Evolutionary conservation across 2,888 invertebrate species (phyloP).

Genomic region (Cerceris ruficornis): DNA sequence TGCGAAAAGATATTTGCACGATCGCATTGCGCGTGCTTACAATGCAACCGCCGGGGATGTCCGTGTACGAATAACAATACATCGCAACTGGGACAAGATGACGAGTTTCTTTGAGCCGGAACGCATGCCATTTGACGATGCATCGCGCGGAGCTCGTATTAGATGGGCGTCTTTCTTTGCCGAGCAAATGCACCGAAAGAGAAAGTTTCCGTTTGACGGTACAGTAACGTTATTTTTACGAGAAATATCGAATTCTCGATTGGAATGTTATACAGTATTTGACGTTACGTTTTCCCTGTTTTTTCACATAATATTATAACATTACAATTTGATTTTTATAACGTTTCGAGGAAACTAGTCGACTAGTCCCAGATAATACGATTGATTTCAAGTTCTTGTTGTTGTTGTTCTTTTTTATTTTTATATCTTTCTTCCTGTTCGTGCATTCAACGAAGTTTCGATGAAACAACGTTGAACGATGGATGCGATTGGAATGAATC

Average conservation of each 20-base stretch:
- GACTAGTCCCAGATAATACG: no score
- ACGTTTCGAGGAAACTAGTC: no score
- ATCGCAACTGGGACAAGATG: conserved; percentile 5
- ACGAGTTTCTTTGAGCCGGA: conserved; percentile 1
- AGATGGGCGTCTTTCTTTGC: neutral
- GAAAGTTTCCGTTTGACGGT: neutral
- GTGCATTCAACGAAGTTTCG: neutral
- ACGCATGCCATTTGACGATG: neutral
- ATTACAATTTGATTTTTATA: no score
- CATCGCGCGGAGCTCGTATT: neutral
- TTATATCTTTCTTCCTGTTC: no score
- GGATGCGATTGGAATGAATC: conserved; percentile 10
- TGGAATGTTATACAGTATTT: no score
- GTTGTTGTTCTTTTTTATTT: no score
- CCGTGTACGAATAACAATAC: conserved; percentile 3
- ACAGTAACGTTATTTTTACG: no score
- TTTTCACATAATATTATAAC: no score
- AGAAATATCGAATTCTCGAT: no score
- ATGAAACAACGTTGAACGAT: neutral
- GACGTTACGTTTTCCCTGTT: no score
- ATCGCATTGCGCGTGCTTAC: conserved; percentile 16
- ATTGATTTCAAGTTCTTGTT: no score
- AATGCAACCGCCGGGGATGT: conserved; percentile 9
- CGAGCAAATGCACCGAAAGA: neutral
- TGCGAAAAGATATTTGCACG: conserved; percentile 7